A percentile compares a stretch with the other conserved stretches of the same genome.
Evolutionary conservation across 2,888 invertebrate species (phyloP).

Genomic region (Allophyes oxyacanthae): DNA sequence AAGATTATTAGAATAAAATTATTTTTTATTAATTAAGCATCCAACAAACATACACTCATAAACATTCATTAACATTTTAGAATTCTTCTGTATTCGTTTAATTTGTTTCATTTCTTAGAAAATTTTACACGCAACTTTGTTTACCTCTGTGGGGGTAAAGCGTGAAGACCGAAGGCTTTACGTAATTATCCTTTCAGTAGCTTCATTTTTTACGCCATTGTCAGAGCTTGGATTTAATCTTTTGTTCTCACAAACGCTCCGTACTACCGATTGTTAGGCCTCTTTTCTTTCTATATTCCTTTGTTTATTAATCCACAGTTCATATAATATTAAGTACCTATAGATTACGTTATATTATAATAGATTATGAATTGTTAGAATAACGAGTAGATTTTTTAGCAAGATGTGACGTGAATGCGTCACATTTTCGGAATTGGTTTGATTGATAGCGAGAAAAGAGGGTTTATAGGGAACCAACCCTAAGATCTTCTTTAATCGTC

Average conservation of each 20-base stretch:
- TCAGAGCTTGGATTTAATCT: slow-evolving; percentile 16
- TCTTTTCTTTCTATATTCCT: slow-evolving; percentile 2
- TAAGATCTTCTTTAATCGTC: too few relatives aligned
- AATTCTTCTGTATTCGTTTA: too few relatives aligned
- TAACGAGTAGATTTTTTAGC: too few relatives aligned
- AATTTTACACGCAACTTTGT: not conserved
- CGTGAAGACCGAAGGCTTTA: slow-evolving; percentile 6
- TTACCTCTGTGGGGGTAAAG: not conserved
- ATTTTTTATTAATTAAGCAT: too few relatives aligned
- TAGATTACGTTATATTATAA: too few relatives aligned
- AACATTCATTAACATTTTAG: too few relatives aligned
- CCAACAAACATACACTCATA: too few relatives aligned
- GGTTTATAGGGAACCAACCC: not conserved
- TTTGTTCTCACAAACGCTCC: slow-evolving; percentile 16
- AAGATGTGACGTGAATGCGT: too few relatives aligned
- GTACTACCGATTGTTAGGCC: slow-evolving; percentile 13
- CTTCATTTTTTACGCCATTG: slow-evolving; percentile 23
- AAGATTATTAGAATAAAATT: too few relatives aligned
- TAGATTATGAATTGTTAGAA: too few relatives aligned
- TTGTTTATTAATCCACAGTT: slow-evolving; percentile 10
- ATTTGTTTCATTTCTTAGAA: too few relatives aligned
- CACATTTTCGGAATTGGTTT: too few relatives aligned
- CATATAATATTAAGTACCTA: not conserved
- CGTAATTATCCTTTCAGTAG: slow-evolving; percentile 19
- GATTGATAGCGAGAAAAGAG: not conserved